phyloP scores from a whole-genome alignment of 2,113 vertebrate species.

The Phaethon lepturus region DNA sequence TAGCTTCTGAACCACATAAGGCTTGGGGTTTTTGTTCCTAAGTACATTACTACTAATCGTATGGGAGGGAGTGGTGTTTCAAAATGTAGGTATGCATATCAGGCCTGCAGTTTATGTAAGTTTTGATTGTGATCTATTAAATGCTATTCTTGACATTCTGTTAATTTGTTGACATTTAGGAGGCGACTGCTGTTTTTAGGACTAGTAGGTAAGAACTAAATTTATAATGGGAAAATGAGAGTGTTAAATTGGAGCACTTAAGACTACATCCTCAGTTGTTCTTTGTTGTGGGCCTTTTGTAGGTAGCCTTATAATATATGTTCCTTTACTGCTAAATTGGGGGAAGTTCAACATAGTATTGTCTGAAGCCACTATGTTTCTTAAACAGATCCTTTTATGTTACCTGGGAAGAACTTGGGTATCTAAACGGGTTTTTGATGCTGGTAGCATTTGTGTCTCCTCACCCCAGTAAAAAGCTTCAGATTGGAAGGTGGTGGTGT shows the following conservation, averaged over 20 bases:
- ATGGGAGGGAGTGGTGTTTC: neutral
- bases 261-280: neutral
- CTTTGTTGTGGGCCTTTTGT: neutral
- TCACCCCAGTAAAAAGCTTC: neutral
- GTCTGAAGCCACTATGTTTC: neutral
- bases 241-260: neutral
- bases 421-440: neutral
- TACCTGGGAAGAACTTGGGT: neutral
- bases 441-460: neutral
- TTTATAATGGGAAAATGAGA: neutral
- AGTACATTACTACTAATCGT: neutral
- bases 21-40: neutral
- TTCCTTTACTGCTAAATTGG: neutral
- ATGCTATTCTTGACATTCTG: neutral
- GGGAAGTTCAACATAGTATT: neutral
- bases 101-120: neutral
- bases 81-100: fast-evolving
- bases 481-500: neutral
- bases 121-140: neutral
- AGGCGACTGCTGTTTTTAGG: neutral
- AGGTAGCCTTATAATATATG: neutral
- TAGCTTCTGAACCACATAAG: neutral
- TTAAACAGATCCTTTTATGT: neutral
- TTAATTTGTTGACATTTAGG: neutral
- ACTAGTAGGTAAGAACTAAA: neutral